These are phyloP conservation scores for Carapus acus DNA, from an alignment of 2,797 vertebrate genomes.

Conservation along the genomic window DNA sequence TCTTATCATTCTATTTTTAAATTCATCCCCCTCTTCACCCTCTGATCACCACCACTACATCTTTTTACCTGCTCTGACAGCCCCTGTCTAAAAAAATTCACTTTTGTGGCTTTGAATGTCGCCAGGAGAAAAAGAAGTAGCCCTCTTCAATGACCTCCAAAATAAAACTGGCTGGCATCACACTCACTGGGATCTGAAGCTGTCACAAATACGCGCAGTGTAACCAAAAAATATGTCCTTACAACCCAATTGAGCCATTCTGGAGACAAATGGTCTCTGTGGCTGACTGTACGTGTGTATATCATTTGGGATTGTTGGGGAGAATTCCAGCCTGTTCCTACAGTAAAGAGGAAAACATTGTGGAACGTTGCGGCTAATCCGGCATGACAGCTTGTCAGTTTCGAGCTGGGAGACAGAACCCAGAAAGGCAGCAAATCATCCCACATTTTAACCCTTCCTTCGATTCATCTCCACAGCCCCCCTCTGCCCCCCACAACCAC, in stretches of 20 bases:
- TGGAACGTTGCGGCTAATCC: slow-evolving; percentile 58
- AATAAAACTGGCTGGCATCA: slow-evolving; percentile 28
- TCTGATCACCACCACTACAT: too few species aligned
- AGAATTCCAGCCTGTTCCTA: slow-evolving; percentile 42
- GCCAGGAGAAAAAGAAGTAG: neutral
- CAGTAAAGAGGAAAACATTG: slow-evolving; percentile 60
- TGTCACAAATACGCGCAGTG: slow-evolving; percentile 40
- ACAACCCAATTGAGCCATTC: slow-evolving; percentile 46
- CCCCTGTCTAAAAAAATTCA: too few species aligned
- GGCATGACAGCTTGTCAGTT: slow-evolving; percentile 67
- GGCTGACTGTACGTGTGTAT: slow-evolving; percentile 17
- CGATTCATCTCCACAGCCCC: slow-evolving; percentile 20
- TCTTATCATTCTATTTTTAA: too few species aligned
- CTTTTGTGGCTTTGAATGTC: neutral
- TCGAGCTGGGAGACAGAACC: slow-evolving; percentile 59
- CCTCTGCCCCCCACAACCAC: too few species aligned
- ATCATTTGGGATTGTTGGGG: slow-evolving; percentile 42
- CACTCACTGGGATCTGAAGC: slow-evolving; percentile 28
- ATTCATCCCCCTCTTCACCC: neutral
- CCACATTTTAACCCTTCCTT: slow-evolving; percentile 41
- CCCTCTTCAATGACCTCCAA: slow-evolving; percentile 31
- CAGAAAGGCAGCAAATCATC: slow-evolving; percentile 65
- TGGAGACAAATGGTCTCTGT: slow-evolving; percentile 48
- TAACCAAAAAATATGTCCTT: slow-evolving; percentile 33
- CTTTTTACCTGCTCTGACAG: slow-evolving; percentile 1